Conservation (phyloP, 2,888 invertebrate genomes). For the Oxystoma pomonae region DNA sequence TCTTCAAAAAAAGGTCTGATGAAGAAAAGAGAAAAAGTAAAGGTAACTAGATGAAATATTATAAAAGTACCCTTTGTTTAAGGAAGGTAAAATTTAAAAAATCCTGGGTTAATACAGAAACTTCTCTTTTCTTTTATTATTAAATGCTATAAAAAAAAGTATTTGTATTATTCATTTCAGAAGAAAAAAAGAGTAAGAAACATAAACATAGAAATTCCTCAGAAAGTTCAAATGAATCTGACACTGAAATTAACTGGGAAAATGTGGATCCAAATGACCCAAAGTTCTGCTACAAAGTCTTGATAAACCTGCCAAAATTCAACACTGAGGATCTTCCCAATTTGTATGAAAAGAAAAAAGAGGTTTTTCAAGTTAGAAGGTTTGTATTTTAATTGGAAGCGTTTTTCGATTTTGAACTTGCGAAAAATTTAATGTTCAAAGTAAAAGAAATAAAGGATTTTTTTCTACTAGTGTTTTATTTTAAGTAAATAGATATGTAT, state of each 20-base stretch:
- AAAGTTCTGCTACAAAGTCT: conserved; percentile 33
- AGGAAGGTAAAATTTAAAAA: too few relatives aligned
- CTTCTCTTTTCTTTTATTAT: too few relatives aligned
- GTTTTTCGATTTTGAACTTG: too few relatives aligned
- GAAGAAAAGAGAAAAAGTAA: conserved; percentile 8
- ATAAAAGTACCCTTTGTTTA: too few relatives aligned
- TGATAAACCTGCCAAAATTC: conserved; percentile 35
- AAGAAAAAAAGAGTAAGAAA: conserved; percentile 13
- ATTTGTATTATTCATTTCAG: too few relatives aligned
- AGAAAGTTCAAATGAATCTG: conserved; percentile 2
- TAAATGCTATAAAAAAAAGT: too few relatives aligned
- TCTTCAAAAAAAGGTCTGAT: conserved; percentile 6
- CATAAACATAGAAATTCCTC: conserved; percentile 11
- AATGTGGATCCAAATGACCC: conserved; percentile 26
- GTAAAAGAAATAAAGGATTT: too few relatives aligned
- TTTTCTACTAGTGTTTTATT: too few relatives aligned
- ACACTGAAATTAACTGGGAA: conserved; percentile 6
- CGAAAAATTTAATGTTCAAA: too few relatives aligned
- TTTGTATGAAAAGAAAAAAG: conserved; percentile 34
- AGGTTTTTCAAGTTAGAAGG: conserved; percentile 32
- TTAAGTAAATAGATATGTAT: too few relatives aligned
- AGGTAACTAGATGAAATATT: too few relatives aligned
- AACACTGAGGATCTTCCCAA: conserved; percentile 36
- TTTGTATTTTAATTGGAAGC: conserved; percentile 23
- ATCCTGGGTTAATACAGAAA: too few relatives aligned